Conservation (phyloP, 2,113 vertebrate species). For the Corythornis vintsioides region DNA sequence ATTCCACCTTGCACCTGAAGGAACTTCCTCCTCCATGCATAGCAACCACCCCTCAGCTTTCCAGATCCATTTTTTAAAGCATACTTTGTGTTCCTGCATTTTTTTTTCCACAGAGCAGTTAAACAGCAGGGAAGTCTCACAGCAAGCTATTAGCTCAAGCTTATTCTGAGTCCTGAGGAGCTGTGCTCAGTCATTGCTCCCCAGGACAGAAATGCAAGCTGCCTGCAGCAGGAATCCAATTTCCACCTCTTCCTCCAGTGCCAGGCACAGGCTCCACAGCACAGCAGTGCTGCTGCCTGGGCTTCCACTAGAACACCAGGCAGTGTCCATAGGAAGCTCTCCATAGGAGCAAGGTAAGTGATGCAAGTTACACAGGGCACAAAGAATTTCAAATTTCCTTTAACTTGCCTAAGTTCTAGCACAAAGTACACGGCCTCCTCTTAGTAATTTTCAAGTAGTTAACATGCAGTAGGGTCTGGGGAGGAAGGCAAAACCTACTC, state of each 20-base stretch:
- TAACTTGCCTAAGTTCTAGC: rapidly evolving
- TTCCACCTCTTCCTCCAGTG: neutral
- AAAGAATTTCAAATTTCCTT: neutral
- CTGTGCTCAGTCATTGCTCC: neutral
- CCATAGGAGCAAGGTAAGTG: rapidly evolving
- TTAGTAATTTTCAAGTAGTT: neutral
- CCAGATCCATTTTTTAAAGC: neutral
- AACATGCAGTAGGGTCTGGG: neutral
- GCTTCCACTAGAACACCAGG: rapidly evolving
- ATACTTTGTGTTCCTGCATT: neutral
- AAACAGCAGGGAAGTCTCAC: neutral
- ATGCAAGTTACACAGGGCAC: rapidly evolving
- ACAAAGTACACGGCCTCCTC: rapidly evolving
- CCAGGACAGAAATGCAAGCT: neutral
- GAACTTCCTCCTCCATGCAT: neutral
- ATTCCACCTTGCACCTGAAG: neutral
- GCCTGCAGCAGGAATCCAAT: neutral
- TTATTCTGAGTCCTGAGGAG: neutral
- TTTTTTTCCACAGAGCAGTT: neutral
- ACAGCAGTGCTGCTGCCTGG: neutral
- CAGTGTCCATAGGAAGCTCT: neutral
- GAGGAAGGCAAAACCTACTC: conserved; percentile 78
- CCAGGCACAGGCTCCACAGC: neutral
- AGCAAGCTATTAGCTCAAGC: neutral
- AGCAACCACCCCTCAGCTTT: neutral